Evolutionary conservation across 2,888 invertebrate genomes (phyloP), one percentile per base, ranked within the genome.

Genomic region (Agrotis segetum): DNA sequence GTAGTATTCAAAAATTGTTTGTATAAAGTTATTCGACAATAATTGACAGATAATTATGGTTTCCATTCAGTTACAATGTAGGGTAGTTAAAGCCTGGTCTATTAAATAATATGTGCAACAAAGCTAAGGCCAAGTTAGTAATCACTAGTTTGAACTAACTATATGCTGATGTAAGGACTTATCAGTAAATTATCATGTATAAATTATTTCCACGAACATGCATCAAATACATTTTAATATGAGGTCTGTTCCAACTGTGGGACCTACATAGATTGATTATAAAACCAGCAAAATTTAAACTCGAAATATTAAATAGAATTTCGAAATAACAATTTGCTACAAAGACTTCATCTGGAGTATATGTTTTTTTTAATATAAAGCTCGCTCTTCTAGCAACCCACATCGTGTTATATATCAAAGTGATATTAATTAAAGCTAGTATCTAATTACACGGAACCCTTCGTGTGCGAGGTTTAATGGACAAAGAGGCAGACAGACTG

Each of bases 361-460:
- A 17, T 14, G 19, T 59, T 71, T 24, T 24, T 24, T 79, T 64
- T 47, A 11, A 40, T 50, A 47, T 62, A 75, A 68, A 67, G 64
- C 29, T 40, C 4, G 58, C 56, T 58, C 52, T 59, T 69, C 34
- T 66, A 81, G 69, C 67, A 53, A 71, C 70, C 61, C 24, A 24
- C 24, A 24, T 24, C 67, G 49, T 71, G 71, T 73, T 81, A 64
- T 76, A 73, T 71, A 75, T 71, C 73, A 78, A 83, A 81, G 73
- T 70, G 64, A 76, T 84, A 74, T 79, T 76, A 79, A 81, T 79
- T 81, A 79, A 79, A 68, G 47, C 61, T 74, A 62, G 64, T 74
- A 74, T 84, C 63, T 81, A 81, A 83, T 81, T 81, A 79, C 67
- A 56, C 21, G 56, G 62, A 79, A 79, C 71, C 84, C 73, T 79